Evolutionary conservation across 1,140 invertebrate genomes (phyloP).

Genomic region (Eriosoma lanigerum): DNA sequence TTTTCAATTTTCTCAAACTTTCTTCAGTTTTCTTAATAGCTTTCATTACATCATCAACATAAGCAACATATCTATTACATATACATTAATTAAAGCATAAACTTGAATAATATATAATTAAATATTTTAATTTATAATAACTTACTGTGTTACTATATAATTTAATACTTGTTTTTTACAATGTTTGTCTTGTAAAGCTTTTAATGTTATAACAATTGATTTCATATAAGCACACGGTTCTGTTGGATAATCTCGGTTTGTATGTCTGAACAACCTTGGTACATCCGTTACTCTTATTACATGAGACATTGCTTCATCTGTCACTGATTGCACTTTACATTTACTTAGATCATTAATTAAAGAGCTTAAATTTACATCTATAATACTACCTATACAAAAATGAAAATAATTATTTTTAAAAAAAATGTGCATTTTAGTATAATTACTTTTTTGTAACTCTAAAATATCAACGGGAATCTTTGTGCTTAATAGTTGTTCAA

Average conservation of each 20-base stretch:
- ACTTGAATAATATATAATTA: neutral
- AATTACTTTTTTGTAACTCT: slow-evolving; percentile 31
- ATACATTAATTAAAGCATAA: neutral
- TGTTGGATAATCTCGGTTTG: slow-evolving; percentile 40
- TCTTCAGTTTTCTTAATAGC: slow-evolving; percentile 47
- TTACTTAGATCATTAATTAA: slow-evolving; percentile 34
- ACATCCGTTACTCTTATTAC: slow-evolving; percentile 47
- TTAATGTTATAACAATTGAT: slow-evolving; percentile 36
- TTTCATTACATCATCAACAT: slow-evolving; percentile 45
- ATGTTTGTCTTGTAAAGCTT: slow-evolving; percentile 30
- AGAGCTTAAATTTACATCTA: neutral
- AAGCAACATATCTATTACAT: slow-evolving; percentile 31
- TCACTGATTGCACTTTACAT: slow-evolving; percentile 33
- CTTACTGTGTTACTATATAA: slow-evolving; percentile 41
- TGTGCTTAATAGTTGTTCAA: neutral
- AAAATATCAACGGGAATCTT: slow-evolving; percentile 3
- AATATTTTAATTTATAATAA: neutral
- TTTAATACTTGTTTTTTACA: slow-evolving; percentile 46
- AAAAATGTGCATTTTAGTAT: neutral
- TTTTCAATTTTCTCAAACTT: slow-evolving; percentile 45
- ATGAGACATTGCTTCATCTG: slow-evolving; percentile 43
- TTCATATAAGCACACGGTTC: slow-evolving; percentile 48
- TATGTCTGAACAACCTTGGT: slow-evolving; percentile 42
- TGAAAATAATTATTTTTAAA: neutral
- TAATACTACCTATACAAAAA: slow-evolving; percentile 27